Evolutionary conservation across 2,797 vertebrate species (phyloP), one percentile per base, ranked within the genome.

Genomic region (Miichthys miiuy): DNA sequence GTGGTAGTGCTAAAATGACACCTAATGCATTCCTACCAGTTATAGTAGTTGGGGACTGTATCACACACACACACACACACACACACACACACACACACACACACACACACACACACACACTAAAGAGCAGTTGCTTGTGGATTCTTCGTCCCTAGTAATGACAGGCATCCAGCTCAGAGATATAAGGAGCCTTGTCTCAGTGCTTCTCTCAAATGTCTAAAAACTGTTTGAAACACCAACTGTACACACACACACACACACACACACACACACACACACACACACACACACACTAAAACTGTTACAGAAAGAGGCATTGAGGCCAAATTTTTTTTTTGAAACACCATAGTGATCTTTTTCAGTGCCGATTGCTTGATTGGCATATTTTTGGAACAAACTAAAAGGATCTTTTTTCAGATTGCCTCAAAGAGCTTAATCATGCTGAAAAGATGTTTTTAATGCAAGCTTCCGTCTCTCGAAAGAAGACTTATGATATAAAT

Each of bases 341-440:
- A 55, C 6, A 55, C 14, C 41, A 82, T 76, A 80, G 81, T 68
- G 66, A 77, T 83, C 82, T 83, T 75, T 72, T 91, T 87, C 72
- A 75, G 5, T 69, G 58, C 44, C 0, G 6, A 23, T 75, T 54
- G 23, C 38, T 80, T 81, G 87, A 84, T 72, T 88, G 88, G 57
- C 87, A 84, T 78, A 60, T 88, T 81, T 86, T 91, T 90, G 90
- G 90, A 87, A 60, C 44, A 57, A 72, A 65, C 57, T 77, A 52
- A 88, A 91, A 69, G 51, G 79, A 70, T 77, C 72, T 42, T 71
- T 84, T 77, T 67, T 70, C 48, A n/a, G 14, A 50, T 25, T 50
- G 30, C 56, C 42, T 67, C 72, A 27, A 34, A 46, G 62, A 60
- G 76, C 79, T 86, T 72, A 80, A 73, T 83, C 82, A 76, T 52